Evolutionary conservation across 2,888 invertebrate genomes (phyloP), one percentile per base, ranked within the genome.

Genomic region (Drosophila putrida): DNA sequence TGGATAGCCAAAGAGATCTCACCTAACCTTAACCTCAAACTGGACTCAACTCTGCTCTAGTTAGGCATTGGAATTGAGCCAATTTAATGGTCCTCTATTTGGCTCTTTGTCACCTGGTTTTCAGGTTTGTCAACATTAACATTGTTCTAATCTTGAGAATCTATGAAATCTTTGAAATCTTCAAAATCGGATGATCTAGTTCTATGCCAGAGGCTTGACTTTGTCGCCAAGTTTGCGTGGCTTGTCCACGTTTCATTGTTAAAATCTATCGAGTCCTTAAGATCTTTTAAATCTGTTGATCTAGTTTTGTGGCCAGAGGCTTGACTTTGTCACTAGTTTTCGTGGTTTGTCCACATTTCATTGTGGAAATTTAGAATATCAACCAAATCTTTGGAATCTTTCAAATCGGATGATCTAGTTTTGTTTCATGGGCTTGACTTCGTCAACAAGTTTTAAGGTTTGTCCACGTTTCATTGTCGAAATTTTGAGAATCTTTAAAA

Each of bases 61-160:
- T 84, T 84, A 71, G 68, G 41, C 47, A 39, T 43, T 46, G 71
- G 47, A 82, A 78, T 80, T 73, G 84, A 78, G 71, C 67, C 78
- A 82, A 88, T 86, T 85, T 80, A 46, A 46, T 41, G 59, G n/a
- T 38, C 38, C 15, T 39, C 39, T 20, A 31, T 39, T 28, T 55
- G 36, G 20, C 28, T 44, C 73, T 46, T 67, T 74, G 76, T 66
- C 57, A 25, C 25, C 28, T 38, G 57, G 46, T 41, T 33, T 15
- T n/a, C 47, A 36, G 59, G 67, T 82, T 70, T 82, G 71, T 54
- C 78, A 82, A 81, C 82, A 81, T 73, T 27, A 49, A 43, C 79
- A 78, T 82, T 81, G 55, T 83, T 27, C 4, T 33, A 43, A 50
- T 50, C 27, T 25, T 25, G n/a, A 6, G 9, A 36, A n/a, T 27